Evolutionary conservation across 2,888 invertebrate species (phyloP).

Genomic region (Belgica antarctica): DNA sequence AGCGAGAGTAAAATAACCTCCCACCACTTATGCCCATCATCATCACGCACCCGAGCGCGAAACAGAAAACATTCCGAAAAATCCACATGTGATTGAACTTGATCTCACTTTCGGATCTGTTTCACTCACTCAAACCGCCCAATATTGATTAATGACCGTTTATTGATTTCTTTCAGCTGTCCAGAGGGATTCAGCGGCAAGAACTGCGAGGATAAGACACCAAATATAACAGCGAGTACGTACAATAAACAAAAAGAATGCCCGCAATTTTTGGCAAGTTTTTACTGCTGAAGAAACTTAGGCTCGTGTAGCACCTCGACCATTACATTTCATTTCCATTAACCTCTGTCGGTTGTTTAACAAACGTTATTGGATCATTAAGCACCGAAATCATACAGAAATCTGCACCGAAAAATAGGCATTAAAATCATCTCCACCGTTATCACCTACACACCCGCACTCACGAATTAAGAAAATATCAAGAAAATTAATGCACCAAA

Average conservation of each 20-base stretch:
- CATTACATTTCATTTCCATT: not conserved
- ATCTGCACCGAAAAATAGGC: no score
- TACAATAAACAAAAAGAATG: slow-evolving; percentile 55
- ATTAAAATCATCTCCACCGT: slow-evolving; percentile 3
- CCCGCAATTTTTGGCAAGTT: slow-evolving; percentile 54
- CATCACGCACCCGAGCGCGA: not conserved
- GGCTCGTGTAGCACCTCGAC: slow-evolving; percentile 23
- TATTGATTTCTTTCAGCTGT: slow-evolving; percentile 50
- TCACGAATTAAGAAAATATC: not conserved
- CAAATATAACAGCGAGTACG: slow-evolving; percentile 54
- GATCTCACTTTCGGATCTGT: not conserved
- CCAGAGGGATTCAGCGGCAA: slow-evolving; percentile 53
- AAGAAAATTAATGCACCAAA: slow-evolving; percentile 3
- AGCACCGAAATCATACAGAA: not conserved
- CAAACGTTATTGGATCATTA: not conserved
- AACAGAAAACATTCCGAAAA: not conserved
- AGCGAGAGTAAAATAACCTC: not conserved
- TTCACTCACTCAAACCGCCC: no score
- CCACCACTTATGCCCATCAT: slow-evolving; percentile 14
- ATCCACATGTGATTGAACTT: slow-evolving; percentile 7
- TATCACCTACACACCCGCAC: not conserved
- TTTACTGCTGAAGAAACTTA: slow-evolving; percentile 53
- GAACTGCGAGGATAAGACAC: slow-evolving; percentile 53
- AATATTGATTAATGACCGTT: not conserved
- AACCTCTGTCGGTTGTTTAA: not conserved